These are phyloP conservation scores for Pollenia angustigena DNA, from an alignment of 2,888 invertebrate species.

Conservation along the genomic window DNA sequence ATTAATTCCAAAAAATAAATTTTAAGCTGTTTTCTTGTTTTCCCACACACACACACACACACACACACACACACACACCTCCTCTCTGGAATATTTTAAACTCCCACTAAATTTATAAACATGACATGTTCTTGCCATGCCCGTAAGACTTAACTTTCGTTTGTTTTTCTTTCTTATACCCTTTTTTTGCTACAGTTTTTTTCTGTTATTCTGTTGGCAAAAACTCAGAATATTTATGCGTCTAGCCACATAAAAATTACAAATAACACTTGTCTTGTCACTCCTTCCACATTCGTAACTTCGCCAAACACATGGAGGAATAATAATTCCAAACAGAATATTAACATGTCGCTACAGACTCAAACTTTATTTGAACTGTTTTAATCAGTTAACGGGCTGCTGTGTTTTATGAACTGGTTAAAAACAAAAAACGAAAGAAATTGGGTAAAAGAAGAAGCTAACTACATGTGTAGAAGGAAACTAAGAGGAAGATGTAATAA, in stretches of 20 bases:
- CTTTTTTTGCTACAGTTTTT: neutral
- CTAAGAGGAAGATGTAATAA: conserved; percentile 45
- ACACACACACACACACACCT: neutral
- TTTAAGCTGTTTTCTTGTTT: conserved; percentile 31
- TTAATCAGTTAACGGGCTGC: no score
- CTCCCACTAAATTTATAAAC: conserved; percentile 58
- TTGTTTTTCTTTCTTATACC: conserved; percentile 26
- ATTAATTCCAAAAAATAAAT: conserved; percentile 51
- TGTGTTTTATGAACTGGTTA: no score
- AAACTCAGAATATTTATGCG: conserved; percentile 72
- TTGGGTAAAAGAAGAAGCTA: neutral
- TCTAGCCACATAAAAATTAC: conserved; percentile 73
- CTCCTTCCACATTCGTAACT: conserved; percentile 46
- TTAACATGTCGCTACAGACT: conserved; percentile 40
- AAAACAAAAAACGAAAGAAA: neutral
- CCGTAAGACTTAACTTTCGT: conserved; percentile 62
- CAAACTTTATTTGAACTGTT: no score
- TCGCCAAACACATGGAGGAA: neutral
- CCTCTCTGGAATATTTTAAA: neutral
- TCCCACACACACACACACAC: neutral
- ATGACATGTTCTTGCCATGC: conserved; percentile 64
- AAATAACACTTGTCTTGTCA: conserved; percentile 72
- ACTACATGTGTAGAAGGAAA: neutral
- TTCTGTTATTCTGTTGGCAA: conserved; percentile 39
- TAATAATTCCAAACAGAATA: conserved; percentile 34